Evolutionary conservation across 2,797 vertebrate species (phyloP).

Genomic region (Channa striata): DNA sequence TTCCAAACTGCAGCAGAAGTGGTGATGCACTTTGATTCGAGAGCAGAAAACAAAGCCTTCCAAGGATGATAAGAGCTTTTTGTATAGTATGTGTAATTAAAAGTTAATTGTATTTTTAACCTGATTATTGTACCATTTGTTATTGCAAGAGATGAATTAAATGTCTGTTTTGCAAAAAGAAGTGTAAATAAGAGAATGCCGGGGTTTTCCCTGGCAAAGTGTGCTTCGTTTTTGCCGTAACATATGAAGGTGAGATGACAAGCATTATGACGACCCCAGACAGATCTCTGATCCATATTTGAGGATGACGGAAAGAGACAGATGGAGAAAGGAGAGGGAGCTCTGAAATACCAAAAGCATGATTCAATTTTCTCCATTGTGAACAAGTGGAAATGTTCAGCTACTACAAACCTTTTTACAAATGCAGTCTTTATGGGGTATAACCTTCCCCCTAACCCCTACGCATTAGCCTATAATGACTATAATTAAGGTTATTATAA

Average conservation of each 20-base stretch:
- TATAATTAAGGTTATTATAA: slow-evolving; percentile 59
- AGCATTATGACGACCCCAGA: slow-evolving; percentile 12
- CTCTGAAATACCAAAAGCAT: slow-evolving; percentile 23
- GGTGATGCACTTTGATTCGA: not conserved
- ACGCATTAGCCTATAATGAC: slow-evolving; percentile 46
- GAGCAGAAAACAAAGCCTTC: not conserved
- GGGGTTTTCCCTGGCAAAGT: not conserved
- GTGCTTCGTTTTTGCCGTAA: slow-evolving; percentile 5
- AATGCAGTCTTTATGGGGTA: slow-evolving; percentile 28
- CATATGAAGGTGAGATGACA: not conserved
- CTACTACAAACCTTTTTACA: slow-evolving; percentile 20
- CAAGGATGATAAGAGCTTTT: not conserved
- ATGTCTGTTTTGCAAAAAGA: not conserved
- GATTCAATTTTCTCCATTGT: slow-evolving; percentile 29
- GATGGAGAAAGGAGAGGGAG: slow-evolving; percentile 17
- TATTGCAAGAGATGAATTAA: not conserved
- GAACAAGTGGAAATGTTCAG: slow-evolving; percentile 42
- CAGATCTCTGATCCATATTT: slow-evolving; percentile 24
- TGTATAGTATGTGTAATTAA: not conserved
- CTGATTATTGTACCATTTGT: not conserved
- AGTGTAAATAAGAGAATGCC: not conserved
- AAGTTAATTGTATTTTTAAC: not conserved
- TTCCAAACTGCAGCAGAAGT: not conserved
- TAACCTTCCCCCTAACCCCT: slow-evolving; percentile 7
- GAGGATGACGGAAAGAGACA: not conserved